Base-by-base conservation (phyloP, 1,140 invertebrate genomes). In the Drosophila lacertosa region DNA sequence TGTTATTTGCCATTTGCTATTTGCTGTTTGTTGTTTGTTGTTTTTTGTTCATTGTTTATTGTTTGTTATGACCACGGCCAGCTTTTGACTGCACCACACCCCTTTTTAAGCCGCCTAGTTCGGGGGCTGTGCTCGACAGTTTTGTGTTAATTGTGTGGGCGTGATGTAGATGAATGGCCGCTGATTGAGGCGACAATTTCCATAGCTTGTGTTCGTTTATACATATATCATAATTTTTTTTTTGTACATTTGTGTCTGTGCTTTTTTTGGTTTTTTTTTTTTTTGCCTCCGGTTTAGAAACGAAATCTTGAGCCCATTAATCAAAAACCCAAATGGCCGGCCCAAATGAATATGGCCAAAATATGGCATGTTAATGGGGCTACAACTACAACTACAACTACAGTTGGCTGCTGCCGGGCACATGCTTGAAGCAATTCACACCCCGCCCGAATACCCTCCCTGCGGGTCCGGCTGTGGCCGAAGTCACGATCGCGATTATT, bases 111-210 rank as follows among this genome's bases (percentile, higher is more conserved):
- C 26, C 26, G 0, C 26, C 26, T 7, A 29, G 6, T 29, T 7
- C 35, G n/a, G 22, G 48, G 74, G 71, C 75, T 74, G 79, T 69
- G 80, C 58, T 54, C 40, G 9, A 39, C 50, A 42, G 42, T 63
- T 80, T 51, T 74, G 82, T 58, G 77, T 88, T 86, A 86, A 86
- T 86, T 86, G 74, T 68, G 69, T 58, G 82, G 81, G 82, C 81
- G 81, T 86, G 81, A 81, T 88, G 50, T 88, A 88, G 81, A 86
- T 86, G 81, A 86, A 86, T 86, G 65, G 33, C 60, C 74, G 15
- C 42, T 64, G 78, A 82, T 82, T 83, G 70, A 73, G 37, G 37
- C 62, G 74, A 81, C 47, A 77, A 55, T 69, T 69, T 63, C 57
- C 47, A 50, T 62, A 53, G 22, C 20, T 48, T 47, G 16, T 44